Percentiles rank a stretch among this genome's conserved stretches.
phyloP scores from a whole-genome alignment of 2,113 vertebrate species.

The Diadophis punctatus region DNA sequence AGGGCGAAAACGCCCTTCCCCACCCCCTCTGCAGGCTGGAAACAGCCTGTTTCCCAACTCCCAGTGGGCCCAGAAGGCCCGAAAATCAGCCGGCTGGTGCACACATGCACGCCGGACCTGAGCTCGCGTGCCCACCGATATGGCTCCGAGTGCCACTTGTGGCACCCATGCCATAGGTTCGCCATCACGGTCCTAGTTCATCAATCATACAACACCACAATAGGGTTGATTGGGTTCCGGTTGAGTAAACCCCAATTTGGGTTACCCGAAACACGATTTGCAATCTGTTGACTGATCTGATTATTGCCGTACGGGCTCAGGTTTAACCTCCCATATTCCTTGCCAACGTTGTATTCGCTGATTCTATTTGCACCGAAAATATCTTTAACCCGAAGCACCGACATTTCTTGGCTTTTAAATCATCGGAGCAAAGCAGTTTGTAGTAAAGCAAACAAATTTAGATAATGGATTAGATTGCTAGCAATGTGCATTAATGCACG shows the following conservation, averaged over 20 bases:
- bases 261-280: background rate
- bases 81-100: too few species aligned
- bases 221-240: background rate
- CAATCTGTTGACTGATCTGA: background rate
- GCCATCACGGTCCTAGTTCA: too few species aligned
- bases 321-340: background rate
- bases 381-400: background rate
- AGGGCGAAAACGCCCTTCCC: too few species aligned
- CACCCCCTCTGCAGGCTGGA: too few species aligned
- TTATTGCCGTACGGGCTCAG: background rate
- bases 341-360: background rate
- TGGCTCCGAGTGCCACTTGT: too few species aligned
- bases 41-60: too few species aligned
- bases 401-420: background rate
- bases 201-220: background rate
- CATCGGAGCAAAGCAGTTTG: background rate
- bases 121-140: too few species aligned
- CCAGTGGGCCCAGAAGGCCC: too few species aligned
- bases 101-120: too few species aligned
- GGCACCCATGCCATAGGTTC: too few species aligned
- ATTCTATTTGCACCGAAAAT: background rate
- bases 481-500: background rate
- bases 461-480: background rate
- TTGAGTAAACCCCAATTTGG: background rate
- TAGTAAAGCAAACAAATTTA: background rate